Evolutionary conservation across 2,113 vertebrate genomes (phyloP).

Genomic region (human (Homo sapiens)): GRCh38 chrY:4315501-4316000

Average conservation of each 20-base stretch:
- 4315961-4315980: background rate
- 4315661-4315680: background rate
- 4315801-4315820: background rate
- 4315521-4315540: no score
- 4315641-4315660: no score
- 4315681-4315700: background rate
- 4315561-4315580: no score
- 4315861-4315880: background rate
- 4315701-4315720: background rate
- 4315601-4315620: no score
- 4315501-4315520: no score
- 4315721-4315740: background rate
- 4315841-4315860: no score
- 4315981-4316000: background rate
- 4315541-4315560: no score
- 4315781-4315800: background rate
- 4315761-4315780: background rate
- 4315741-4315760: background rate
- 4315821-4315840: background rate
- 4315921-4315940: background rate
- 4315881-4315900: background rate
- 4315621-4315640: no score
- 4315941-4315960: background rate
- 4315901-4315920: background rate
- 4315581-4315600: no score